Evolutionary conservation across 2,888 invertebrate species (phyloP), one percentile per base, ranked within the genome.

Genomic region (Allophyes oxyacanthae): DNA sequence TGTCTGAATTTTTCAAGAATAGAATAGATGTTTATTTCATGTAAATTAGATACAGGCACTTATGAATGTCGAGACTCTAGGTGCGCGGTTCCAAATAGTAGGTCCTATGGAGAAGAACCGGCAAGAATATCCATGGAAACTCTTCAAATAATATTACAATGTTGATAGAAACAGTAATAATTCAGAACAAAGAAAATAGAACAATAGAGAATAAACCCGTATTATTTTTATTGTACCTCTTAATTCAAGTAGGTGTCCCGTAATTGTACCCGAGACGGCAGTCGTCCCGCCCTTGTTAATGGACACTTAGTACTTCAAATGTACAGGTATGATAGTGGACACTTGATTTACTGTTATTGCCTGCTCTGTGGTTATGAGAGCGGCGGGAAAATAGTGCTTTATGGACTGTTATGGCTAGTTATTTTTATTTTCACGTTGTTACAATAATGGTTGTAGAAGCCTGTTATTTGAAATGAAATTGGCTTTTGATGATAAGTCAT

Each of bases 261-360:
- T 46, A 43, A 51, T 10, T 25, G 38, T 43, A 43, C 28, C 50
- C 11, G 8, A 2, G 33, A 37, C 28, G 36, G 3, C 7, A 34
- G 10, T 25, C 6, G 9, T 14, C 11, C 6, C 8, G 1, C 33
- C 32, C 0, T 13, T 34, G 26, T 32, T 48, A 63, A 67, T 56
- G 34, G 34, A 15, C 50, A 41, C 33, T 72, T 53, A 38, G n/a
- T 10, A 52, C 41, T 33, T 41, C 15, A 61, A 40, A 49, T 48
- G 46, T 41, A 15, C 44, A 63, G 56, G 52, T 60, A 60, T 37
- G 54, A 62, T 57, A 54, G 64, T 63, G 34, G 44, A 30, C 51
- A 42, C 50, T 60, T 65, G 61, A 68, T 72, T 65, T 72, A 72
- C 52, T 57, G 42, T 68, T 72, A 72, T 58, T 43, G 55, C 53